Evolutionary conservation across 2,888 invertebrate species (phyloP), one percentile per base, ranked within the genome.

Genomic region (Busseola fusca): DNA sequence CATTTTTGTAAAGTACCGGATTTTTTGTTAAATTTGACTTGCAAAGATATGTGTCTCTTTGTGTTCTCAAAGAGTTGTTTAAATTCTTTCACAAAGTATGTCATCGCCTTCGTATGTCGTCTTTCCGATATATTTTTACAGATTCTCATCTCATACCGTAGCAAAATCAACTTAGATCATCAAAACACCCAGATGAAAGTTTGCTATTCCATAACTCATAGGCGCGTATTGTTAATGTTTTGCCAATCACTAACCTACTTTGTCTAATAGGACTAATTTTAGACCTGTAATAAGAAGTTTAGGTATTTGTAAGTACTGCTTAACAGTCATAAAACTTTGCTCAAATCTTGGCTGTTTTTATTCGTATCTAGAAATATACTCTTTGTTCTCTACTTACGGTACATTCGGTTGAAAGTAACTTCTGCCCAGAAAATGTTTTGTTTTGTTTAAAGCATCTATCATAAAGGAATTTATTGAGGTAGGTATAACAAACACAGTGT

Each of bases 251-350:
- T 34, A 42, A 57, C 56, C 25, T 58, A 58, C 69, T 67, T 67
- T 69, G 57, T 21, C 42, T 70, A 66, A 72, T 71, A 59, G 52
- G 45, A 54, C 34, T 72, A 56, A 59, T 72, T 50, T 54, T 54
- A 59, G 25, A 27, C 14, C 27, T 5, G 16, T 54, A n/a, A 63
- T n/a, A 12, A 21, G 14, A 37, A 45, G 30, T n/a, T n/a, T 37
- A 40, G 45, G 9, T 45, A 69, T 27, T n/a, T 27, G 5, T n/a
- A n/a, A n/a, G n/a, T 34, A 52, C 50, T 27, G 42, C n/a, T 40
- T 27, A 7, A n/a, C 30, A 40, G 37, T n/a, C 27, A 42, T 12
- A 54, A 0, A 50, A 57, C 12, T 54, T 64, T 21, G 1, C 9
- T 69, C n/a, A 52, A 9, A 58, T 3, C 37, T 58, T 42, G 14